Evolutionary conservation across 2,888 invertebrate genomes (phyloP), one percentile per base, ranked within the genome.

Genomic region (Latrodectus hesperus): DNA sequence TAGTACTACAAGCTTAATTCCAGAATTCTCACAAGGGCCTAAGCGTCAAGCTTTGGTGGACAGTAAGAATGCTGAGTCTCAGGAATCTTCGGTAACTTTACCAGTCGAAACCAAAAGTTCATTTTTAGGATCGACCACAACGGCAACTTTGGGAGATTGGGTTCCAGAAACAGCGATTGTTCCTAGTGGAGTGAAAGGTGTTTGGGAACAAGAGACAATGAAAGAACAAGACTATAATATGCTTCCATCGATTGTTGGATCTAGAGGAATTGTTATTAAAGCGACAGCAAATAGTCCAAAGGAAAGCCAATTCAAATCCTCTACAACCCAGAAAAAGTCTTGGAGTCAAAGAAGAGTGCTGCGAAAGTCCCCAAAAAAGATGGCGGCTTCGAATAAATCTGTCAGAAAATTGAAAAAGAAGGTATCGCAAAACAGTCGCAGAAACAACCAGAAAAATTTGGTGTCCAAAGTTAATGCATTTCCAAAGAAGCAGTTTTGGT

Each of bases 161-260:
- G 65, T 75, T n/a, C 76, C 76, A 0, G 81, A 87, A 53, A 87
- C 86, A 16, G 65, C 86, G 49, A 76, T 87, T 55, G 60, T 81
- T 65, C 81, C 86, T 17, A 79, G 73, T 10, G 86, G 72, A 6
- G 72, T 87, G n/a, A 67, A 81, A 51, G 86, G 86, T 0, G 86
- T 87, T 0, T 87, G 86, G 86, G 86, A 81, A 11, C 86, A 87
- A 12, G 76, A 82, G 53, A 75, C 80, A 8, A 73, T 75, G 17
- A 80, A 55, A 22, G 53, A 38, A 49, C 12, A 12, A 1, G 84
- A 78, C 22, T 51, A 72, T 8, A 76, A 65, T 10, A 68, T 53
- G 11, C 67, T 38, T n/a, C 64, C 53, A 12, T 26, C 71, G 49
- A 3, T 53, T 9, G 9, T 64, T 1, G 73, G 77, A 11, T 72